These are phyloP conservation scores for Poecilia picta DNA, from an alignment of 2,797 vertebrate species.

Conservation along the genomic window DNA sequence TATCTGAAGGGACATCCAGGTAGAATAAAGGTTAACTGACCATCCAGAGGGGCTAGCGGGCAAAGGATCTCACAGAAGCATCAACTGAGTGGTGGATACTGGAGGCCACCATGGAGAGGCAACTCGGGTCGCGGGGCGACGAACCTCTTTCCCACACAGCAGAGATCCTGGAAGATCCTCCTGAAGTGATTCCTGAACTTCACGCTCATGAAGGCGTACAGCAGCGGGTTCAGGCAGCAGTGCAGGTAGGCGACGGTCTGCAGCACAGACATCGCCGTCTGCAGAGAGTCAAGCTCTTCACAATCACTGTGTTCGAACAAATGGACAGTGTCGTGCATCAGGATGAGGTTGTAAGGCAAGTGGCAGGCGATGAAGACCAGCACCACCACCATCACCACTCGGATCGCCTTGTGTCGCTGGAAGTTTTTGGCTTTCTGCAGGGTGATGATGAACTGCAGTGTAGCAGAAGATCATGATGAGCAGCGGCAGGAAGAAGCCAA, in stretches of 20 bases:
- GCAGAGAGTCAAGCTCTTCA: not conserved
- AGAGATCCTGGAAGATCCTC: constrained; percentile 78
- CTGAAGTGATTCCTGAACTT: constrained; percentile 90
- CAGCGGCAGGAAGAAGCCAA: constrained; percentile 89
- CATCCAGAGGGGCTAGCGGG: no score
- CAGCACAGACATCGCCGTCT: constrained; percentile 57
- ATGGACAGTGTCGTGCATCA: not conserved
- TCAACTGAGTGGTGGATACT: not conserved
- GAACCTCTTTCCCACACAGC: constrained; percentile 80
- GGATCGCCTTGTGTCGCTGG: constrained; percentile 88
- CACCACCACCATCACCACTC: constrained; percentile 87
- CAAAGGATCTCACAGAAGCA: no score
- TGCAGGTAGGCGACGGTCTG: constrained; percentile 90
- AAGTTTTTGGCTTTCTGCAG: constrained; percentile 86
- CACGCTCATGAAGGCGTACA: constrained; percentile 86
- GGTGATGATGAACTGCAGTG: constrained; percentile 76
- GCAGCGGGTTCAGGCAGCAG: constrained; percentile 89
- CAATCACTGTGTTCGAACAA: constrained; percentile 68
- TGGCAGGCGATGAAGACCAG: constrained; percentile 87
- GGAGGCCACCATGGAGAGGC: not conserved
- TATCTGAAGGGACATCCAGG: no score
- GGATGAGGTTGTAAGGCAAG: constrained; percentile 84
- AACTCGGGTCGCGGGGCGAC: constrained; percentile 58
- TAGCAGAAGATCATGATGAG: constrained; percentile 89
- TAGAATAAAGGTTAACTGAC: no score